A percentile compares a stretch with the other conserved stretches of the same genome.
These are phyloP conservation scores for Balearica regulorum DNA, from an alignment of 2,797 vertebrate species.

Conservation along the genomic window DNA sequence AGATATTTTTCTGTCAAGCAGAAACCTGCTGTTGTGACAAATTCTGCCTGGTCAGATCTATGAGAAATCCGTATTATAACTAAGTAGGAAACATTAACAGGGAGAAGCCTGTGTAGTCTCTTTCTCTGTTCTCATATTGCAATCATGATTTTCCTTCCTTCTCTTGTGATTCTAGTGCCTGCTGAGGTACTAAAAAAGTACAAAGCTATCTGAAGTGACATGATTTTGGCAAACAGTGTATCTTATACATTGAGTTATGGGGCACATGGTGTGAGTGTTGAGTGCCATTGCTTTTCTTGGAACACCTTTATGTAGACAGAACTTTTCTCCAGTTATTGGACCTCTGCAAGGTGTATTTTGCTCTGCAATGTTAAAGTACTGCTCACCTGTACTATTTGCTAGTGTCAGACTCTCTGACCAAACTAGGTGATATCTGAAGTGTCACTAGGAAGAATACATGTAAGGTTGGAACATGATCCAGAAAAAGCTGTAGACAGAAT, in stretches of 20 bases:
- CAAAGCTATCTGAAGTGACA: not conserved
- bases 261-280: not conserved
- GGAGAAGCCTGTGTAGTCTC: not conserved
- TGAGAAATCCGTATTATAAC: not conserved
- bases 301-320: not conserved
- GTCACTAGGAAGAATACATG: not conserved
- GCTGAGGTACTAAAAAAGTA: not conserved
- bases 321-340: not conserved
- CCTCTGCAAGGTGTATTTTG: not conserved
- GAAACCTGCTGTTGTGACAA: not conserved
- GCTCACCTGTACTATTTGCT: not conserved
- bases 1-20: not conserved
- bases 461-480: not conserved
- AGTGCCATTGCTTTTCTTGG: not conserved
- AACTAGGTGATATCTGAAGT: not conserved
- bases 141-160: not conserved
- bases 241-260: not conserved
- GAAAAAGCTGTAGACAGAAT: not conserved
- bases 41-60: not conserved
- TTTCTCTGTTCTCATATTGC: not conserved
- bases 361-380: not conserved
- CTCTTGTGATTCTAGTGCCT: not conserved
- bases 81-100: not conserved
- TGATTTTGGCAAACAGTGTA: not conserved
- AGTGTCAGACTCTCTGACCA: not conserved